phyloP scores from a whole-genome alignment of 2,113 vertebrate genomes.

The Callorhinus ursinus region DNA sequence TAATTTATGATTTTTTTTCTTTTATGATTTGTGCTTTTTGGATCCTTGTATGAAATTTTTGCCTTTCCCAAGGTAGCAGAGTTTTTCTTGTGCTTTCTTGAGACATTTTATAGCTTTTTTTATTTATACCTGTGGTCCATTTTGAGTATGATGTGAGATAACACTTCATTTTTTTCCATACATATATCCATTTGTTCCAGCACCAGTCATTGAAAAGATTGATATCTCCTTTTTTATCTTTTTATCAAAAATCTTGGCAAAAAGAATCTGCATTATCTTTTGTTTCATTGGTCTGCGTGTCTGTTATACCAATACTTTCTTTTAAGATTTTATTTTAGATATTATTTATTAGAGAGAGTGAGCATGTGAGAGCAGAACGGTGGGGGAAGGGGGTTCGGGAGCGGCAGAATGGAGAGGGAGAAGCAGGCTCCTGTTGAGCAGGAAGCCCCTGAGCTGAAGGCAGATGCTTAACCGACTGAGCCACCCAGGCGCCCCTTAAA shows the following conservation, averaged over 20 bases:
- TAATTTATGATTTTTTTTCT: background rate
- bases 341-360: background rate
- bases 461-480: background rate
- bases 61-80: background rate
- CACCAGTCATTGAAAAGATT: background rate
- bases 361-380: background rate
- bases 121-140: background rate
- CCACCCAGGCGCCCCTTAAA: background rate
- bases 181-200: background rate
- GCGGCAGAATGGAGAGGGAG: background rate
- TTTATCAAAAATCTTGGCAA: background rate
- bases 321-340: background rate
- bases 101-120: background rate
- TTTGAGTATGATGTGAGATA: background rate
- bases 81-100: background rate
- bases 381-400: background rate
- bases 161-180: background rate
- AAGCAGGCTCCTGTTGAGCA: background rate
- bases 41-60: background rate
- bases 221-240: background rate
- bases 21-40: background rate
- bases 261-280: background rate
- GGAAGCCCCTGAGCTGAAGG: background rate
- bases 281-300: background rate
- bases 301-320: background rate